Evolutionary conservation across 2,888 invertebrate genomes (phyloP).

Genomic region (Rhogogaster chlorosoma): DNA sequence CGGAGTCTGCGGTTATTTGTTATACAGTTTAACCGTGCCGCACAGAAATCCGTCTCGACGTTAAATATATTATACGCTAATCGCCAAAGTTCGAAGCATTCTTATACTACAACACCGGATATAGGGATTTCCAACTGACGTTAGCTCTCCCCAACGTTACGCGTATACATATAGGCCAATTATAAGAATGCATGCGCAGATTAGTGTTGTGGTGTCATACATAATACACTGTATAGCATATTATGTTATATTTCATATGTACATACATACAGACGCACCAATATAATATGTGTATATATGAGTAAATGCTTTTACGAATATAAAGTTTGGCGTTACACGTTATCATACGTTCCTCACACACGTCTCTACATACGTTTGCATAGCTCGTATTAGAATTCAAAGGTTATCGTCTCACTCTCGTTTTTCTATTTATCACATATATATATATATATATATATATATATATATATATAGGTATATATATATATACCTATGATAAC

Average conservation of each 20-base stretch:
- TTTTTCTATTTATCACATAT: neutral
- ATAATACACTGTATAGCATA: neutral
- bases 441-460: no score
- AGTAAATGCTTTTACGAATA: slow-evolving; percentile 22
- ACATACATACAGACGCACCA: neutral
- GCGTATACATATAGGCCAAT: neutral
- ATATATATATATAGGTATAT: no score
- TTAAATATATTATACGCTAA: neutral
- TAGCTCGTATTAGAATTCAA: neutral
- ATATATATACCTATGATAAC: no score
- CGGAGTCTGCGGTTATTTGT: no score
- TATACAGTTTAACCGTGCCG: no score
- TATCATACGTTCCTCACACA: neutral
- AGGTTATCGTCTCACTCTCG: neutral
- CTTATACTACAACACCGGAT: neutral
- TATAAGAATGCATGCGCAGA: neutral
- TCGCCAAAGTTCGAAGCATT: neutral
- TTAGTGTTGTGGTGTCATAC: neutral
- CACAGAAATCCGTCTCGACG: neutral
- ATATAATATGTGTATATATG: neutral
- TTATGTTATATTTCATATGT: neutral
- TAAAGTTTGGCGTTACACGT: slow-evolving; percentile 11
- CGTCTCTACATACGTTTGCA: neutral
- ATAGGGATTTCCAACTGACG: neutral
- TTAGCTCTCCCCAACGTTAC: neutral